Evolutionary conservation across 2,888 invertebrate genomes (phyloP), one percentile per base, ranked within the genome.

Genomic region (Dorcus hopei): DNA sequence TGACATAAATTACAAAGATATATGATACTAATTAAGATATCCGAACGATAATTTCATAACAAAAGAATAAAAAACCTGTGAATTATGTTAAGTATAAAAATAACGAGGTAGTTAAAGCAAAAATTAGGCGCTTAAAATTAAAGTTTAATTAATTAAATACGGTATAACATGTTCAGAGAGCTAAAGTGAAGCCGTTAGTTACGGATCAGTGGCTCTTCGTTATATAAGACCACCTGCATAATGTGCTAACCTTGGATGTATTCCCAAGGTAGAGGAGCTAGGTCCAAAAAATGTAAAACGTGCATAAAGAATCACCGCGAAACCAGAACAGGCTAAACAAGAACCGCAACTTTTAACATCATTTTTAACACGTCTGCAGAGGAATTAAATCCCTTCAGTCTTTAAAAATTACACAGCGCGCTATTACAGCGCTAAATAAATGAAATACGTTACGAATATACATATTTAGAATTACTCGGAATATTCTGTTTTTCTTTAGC

Each of bases 261-360:
- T 52, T 57, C 53, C 58, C 61, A 57, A 56, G 62, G 54, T 33
- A 33, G 26, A 47, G 58, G 58, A 52, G 57, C 57, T 50, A 53
- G 63, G 57, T 49, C 56, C 43, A 60, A 61, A 63, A 61, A 59
- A 61, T 59, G 56, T 56, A 58, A 61, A 63, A 61, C 57, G 49
- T 54, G 56, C 59, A 62, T 58, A 63, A 61, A 61, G 61, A 54
- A 56, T 52, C 48, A 56, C 52, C 49, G 42, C 52, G 38, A 49
- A 56, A 59, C 51, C 53, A 19, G 61, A 61, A 57, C 59, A 49
- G 59, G 51, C 59, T 52, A 57, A 59, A 55, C 55, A 57, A 62
- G 53, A 53, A 60, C 55, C 50, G 49, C 58, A 54, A 38, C 45
- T 45, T 45, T 45, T 45, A 45, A 45, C 45, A 45, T 33, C 49